Conservation (phyloP, 2,113 vertebrate species). For the Spizaetus ornatus region DNA sequence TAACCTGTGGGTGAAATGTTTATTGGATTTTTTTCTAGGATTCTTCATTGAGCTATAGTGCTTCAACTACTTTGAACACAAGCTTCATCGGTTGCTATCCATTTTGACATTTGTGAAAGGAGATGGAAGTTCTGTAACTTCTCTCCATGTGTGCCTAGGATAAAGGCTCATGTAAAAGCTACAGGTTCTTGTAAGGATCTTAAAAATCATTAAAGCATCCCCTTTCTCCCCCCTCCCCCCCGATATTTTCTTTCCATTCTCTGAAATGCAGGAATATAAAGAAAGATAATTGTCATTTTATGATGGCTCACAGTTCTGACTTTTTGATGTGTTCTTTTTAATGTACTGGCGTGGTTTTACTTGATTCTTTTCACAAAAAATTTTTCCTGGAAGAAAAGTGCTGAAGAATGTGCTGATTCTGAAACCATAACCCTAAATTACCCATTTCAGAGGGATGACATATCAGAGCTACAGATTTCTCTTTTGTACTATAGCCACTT, state of each 20-base stretch:
- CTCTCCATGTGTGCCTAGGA: neutral
- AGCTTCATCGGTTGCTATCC: neutral
- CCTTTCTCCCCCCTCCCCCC: neutral
- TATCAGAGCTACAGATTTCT: constrained; percentile 19
- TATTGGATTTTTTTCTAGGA: neutral
- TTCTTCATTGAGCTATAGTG: neutral
- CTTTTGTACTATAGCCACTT: constrained; percentile 18
- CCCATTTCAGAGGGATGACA: constrained; percentile 37
- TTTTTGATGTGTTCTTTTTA: neutral
- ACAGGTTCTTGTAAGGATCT: neutral
- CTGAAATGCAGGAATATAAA: neutral
- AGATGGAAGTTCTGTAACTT: neutral
- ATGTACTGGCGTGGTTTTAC: neutral
- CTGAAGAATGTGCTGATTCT: constrained; percentile 64
- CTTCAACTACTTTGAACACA: neutral
- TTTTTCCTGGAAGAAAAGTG: neutral
- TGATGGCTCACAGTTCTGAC: neutral
- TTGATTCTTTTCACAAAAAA: neutral
- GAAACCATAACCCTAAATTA: constrained; percentile 62
- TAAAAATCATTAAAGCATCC: neutral
- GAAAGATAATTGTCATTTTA: neutral
- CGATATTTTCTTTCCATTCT: neutral
- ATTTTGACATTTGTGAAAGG: neutral
- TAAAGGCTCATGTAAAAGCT: neutral
- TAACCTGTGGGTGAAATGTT: neutral